These are phyloP conservation scores for Halcyon malimbica DNA, from an alignment of 2,113 vertebrate genomes.

Conservation along the genomic window DNA sequence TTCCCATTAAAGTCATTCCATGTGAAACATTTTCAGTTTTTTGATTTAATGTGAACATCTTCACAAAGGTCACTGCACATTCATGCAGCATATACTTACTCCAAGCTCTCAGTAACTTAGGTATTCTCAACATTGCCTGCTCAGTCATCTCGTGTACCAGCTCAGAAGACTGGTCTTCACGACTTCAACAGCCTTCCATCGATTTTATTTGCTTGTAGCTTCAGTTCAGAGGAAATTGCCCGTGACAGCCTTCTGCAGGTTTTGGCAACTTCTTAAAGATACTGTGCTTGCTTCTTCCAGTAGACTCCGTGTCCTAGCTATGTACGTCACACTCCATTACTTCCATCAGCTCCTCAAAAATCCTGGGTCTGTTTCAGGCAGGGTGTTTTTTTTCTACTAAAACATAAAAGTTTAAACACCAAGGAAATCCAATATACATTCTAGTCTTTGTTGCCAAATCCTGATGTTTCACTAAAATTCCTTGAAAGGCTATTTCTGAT, in stretches of 20 bases:
- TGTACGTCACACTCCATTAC: conserved; percentile 33
- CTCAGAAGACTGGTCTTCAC: not conserved
- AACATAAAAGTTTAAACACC: conserved; percentile 14
- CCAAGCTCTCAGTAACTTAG: not conserved
- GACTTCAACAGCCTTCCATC: not conserved
- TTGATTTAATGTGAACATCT: not conserved
- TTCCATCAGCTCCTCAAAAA: not conserved
- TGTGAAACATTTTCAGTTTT: not conserved
- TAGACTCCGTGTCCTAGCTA: conserved; percentile 24
- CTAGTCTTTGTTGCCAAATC: not conserved
- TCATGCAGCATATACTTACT: not conserved
- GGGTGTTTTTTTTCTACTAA: not conserved
- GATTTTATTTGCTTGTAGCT: not conserved
- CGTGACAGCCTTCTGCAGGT: not conserved
- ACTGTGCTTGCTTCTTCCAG: not conserved
- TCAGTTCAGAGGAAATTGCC: not conserved
- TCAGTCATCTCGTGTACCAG: not conserved
- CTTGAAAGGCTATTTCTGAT: not conserved
- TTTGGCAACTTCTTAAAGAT: conserved; percentile 36
- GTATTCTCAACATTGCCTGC: not conserved
- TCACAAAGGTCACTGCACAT: not conserved
- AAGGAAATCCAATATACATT: not conserved
- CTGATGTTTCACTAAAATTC: conserved; percentile 42
- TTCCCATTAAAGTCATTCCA: not conserved
- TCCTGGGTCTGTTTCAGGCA: conserved; percentile 20